Percentiles rank a stretch among this genome's conserved stretches.
Conservation (phyloP, 2,888 invertebrate genomes). For the Esperia sulphurella region DNA sequence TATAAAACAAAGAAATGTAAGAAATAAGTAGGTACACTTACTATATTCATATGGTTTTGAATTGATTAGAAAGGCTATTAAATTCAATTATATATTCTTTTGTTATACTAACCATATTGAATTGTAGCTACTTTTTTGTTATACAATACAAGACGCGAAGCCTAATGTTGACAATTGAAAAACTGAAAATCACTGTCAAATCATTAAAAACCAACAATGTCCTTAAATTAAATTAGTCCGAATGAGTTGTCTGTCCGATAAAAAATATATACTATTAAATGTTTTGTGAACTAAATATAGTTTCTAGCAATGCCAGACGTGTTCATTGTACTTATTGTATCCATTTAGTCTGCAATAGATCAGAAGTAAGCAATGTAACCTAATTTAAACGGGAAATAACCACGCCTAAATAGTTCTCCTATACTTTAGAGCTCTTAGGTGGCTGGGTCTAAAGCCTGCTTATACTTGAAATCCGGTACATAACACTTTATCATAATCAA, state of each 20-base stretch:
- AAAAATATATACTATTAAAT: background rate
- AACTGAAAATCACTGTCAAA: background rate
- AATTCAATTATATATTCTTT: constrained; percentile 25
- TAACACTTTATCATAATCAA: no score
- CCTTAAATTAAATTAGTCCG: no score
- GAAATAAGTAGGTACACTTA: no score
- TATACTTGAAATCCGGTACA: no score
- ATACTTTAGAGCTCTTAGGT: no score
- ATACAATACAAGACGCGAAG: background rate
- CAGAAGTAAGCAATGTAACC: no score
- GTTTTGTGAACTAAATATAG: background rate
- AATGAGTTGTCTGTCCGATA: no score
- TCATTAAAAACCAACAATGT: background rate
- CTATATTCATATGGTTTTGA: constrained; percentile 19
- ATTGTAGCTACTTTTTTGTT: background rate
- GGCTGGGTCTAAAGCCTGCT: no score
- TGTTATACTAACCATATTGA: constrained; percentile 20
- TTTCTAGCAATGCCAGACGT: background rate
- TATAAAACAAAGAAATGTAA: no score
- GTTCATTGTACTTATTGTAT: background rate
- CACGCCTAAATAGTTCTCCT: background rate
- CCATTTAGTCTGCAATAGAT: no score
- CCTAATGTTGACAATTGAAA: no score
- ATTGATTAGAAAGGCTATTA: constrained; percentile 37
- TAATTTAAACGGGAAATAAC: background rate